Evolutionary conservation across 2,888 invertebrate species (phyloP), one percentile per base, ranked within the genome.

Genomic region (Lasioglossum figueresi): DNA sequence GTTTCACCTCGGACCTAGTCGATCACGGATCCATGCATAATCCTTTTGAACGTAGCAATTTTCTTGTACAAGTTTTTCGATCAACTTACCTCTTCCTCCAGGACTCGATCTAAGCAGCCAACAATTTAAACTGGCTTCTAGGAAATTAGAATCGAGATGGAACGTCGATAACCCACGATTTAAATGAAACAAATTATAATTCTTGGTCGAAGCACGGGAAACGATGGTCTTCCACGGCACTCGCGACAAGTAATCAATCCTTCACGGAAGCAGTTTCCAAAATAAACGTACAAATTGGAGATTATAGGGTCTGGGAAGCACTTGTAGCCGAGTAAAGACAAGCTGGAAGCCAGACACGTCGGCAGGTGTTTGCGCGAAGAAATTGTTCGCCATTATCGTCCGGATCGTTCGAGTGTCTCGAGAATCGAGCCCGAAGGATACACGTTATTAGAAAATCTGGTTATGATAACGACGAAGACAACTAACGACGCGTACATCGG

Each of bases 361-460:
- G 8, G 66, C 66, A 66, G 66, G 66, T 66, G 66, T 34, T 34
- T 34, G 63, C 63, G 16, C 31, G 16, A 63, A 63, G 66, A 34
- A 34, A 66, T 66, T 23, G 66, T 34, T 34, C 31, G 34, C 23
- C 66, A 66, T 66, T 66, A 66, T 66, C 66, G 66, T 66, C 34
- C 10, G 1, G 66, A 34, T 34, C 66, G 66, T 66, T 16, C 19
- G 34, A 19, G 34, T 16, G 19, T 66, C 34, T 19, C 66, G 31
- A 34, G 66, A 34, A 34, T 34, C 66, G 19, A 5, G 19, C 5
- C 48, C 48, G 48, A 52, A 52, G 66, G 19, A 66, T 34, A 66
- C 66, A 2, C 34, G 66, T 66, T 66, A 66, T 34, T 66, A 66
- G 66, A 66, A 63, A 66, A 66, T 66, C 66, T 66, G 66, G 66